Percentiles rank a stretch among this genome's conserved stretches.
phyloP scores from a whole-genome alignment of 1,140 invertebrate species.

The Drosophila serrata region DNA sequence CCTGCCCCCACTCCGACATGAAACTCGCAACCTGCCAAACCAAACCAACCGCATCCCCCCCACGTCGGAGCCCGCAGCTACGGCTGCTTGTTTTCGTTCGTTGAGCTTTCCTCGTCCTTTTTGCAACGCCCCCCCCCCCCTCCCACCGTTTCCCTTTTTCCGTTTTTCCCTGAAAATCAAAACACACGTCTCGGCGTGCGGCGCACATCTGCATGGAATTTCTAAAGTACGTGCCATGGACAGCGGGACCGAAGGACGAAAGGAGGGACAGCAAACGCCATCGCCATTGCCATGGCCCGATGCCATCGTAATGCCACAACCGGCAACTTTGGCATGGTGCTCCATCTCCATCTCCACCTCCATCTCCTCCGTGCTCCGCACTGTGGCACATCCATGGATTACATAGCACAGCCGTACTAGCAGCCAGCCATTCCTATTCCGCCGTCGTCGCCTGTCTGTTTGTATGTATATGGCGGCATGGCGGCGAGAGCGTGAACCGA shows the following conservation, averaged over 20 bases:
- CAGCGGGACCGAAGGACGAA: slow-evolving; percentile 35
- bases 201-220: slow-evolving; percentile 83
- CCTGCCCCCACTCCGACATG: too few relatives aligned
- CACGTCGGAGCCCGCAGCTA: slow-evolving; percentile 13
- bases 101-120: slow-evolving; percentile 59
- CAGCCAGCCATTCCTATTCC: slow-evolving; percentile 53
- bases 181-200: slow-evolving; percentile 83
- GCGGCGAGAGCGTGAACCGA: slow-evolving; percentile 63
- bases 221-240: slow-evolving; percentile 82
- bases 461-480: slow-evolving; percentile 75
- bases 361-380: slow-evolving; percentile 18
- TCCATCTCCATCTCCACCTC: slow-evolving; percentile 3
- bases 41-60: slow-evolving; percentile 46
- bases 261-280: slow-evolving; percentile 31
- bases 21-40: slow-evolving; percentile 33
- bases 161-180: slow-evolving; percentile 75
- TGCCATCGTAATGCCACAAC: slow-evolving; percentile 69
- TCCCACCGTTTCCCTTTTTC: slow-evolving; percentile 1
- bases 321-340: slow-evolving; percentile 69
- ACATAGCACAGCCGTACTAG: slow-evolving; percentile 62
- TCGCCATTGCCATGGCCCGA: slow-evolving; percentile 44
- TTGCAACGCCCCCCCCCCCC: too few relatives aligned
- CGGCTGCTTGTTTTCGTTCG: slow-evolving; percentile 66
- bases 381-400: slow-evolving; percentile 70
- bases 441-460: slow-evolving; percentile 65